These are phyloP conservation scores for Idaea dimidiata DNA, from an alignment of 2,888 invertebrate genomes.

Conservation along the genomic window DNA sequence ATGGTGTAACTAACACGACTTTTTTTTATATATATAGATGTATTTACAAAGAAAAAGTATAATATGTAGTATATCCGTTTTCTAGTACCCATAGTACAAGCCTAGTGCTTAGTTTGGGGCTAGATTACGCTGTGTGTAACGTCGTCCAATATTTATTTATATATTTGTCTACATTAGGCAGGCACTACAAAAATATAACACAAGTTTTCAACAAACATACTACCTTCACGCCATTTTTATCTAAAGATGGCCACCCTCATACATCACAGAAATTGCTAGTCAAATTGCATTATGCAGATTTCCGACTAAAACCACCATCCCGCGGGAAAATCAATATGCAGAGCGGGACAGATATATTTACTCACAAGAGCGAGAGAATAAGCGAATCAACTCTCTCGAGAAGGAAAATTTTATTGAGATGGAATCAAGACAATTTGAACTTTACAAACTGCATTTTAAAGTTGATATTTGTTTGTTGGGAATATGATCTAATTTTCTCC, in stretches of 20 bases:
- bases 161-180: too few relatives aligned
- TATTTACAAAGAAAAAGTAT: too few relatives aligned
- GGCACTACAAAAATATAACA: too few relatives aligned
- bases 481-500: not conserved
- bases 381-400: not conserved
- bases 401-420: not conserved
- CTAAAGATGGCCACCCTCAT: not conserved
- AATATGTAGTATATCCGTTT: too few relatives aligned
- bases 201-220: not conserved
- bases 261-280: conserved; percentile 16
- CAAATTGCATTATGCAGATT: conserved; percentile 34
- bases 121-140: too few relatives aligned
- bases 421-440: not conserved
- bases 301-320: conserved; percentile 18
- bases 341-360: not conserved
- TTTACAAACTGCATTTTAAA: not conserved
- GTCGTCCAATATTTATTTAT: too few relatives aligned
- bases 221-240: not conserved
- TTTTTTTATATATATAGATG: too few relatives aligned
- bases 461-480: not conserved
- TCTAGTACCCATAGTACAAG: too few relatives aligned
- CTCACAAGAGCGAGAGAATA: not conserved
- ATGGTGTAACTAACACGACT: too few relatives aligned
- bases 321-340: conserved; percentile 32
- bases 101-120: too few relatives aligned